A percentile compares a stretch with the other conserved stretches of the same genome.
Evolutionary conservation across 2,113 vertebrate genomes (phyloP).

Genomic region (Arizona elegans): DNA sequence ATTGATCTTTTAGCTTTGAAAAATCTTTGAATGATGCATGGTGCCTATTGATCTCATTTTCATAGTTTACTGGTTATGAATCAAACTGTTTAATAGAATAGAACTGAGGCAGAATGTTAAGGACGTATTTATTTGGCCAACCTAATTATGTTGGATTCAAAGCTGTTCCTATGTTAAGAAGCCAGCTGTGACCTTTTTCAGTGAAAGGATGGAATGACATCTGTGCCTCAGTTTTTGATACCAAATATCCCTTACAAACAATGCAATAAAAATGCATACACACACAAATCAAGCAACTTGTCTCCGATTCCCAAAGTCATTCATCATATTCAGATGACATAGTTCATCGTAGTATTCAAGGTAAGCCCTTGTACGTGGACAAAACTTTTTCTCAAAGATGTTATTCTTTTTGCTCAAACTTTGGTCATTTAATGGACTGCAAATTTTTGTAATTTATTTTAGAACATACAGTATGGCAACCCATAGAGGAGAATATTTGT

Average conservation of each 20-base stretch:
- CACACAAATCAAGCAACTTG: background rate
- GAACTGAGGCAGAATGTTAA: background rate
- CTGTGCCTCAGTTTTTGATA: background rate
- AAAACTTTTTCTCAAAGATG: too few relatives aligned
- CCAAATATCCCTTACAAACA: background rate
- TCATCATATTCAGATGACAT: background rate
- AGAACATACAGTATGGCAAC: background rate
- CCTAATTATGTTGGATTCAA: background rate
- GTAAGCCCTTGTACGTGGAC: background rate
- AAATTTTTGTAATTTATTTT: background rate
- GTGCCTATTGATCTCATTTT: slow-evolving; percentile 11
- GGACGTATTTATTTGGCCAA: slow-evolving; percentile 1
- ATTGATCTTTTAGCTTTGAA: background rate
- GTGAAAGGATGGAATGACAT: background rate
- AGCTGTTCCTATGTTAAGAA: background rate
- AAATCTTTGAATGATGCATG: background rate
- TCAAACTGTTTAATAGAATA: background rate
- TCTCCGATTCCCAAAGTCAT: background rate
- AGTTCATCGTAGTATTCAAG: background rate
- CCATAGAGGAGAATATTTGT: too few relatives aligned
- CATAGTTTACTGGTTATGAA: background rate
- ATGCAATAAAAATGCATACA: background rate
- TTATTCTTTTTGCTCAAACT: background rate
- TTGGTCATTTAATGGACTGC: background rate
- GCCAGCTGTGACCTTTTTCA: background rate